Conservation (phyloP, 2,888 invertebrate species). For the Drosophila borealis region DNA sequence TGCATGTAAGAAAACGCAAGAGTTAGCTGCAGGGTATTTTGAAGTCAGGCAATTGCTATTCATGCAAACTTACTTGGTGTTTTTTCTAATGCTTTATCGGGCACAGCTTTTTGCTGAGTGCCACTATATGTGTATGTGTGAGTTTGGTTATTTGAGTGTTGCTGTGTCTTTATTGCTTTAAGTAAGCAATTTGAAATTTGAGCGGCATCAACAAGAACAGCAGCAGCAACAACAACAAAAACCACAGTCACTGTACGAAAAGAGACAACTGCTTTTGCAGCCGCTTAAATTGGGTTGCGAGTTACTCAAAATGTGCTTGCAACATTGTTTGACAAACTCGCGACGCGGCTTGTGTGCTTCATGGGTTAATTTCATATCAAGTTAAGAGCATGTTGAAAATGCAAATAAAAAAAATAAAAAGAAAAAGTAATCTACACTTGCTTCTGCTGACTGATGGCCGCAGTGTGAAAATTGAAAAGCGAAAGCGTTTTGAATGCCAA, state of each 20-base stretch:
- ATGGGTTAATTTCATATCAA: conserved; percentile 71
- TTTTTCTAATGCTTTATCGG: conserved; percentile 41
- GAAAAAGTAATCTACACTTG: background rate
- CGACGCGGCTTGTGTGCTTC: conserved; percentile 34
- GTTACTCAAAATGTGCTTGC: conserved; percentile 60
- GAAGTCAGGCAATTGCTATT: background rate
- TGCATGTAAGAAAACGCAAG: no score
- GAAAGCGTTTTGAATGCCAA: conserved; percentile 47
- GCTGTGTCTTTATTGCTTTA: conserved; percentile 71
- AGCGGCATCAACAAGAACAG: conserved; percentile 54
- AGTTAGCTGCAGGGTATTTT: background rate
- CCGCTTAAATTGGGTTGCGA: conserved; percentile 48
- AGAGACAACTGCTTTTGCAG: conserved; percentile 42
- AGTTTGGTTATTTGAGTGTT: conserved; percentile 47
- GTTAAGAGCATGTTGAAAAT: conserved; percentile 36
- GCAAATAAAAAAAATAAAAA: conserved; percentile 1
- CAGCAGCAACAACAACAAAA: conserved; percentile 22
- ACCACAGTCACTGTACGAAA: conserved; percentile 10
- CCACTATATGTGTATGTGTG: conserved; percentile 26
- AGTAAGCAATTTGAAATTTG: conserved; percentile 80
- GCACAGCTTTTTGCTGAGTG: conserved; percentile 59
- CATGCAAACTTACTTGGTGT: background rate
- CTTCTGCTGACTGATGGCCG: conserved; percentile 19
- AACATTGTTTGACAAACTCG: conserved; percentile 56
- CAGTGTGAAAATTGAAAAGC: conserved; percentile 41